These are phyloP conservation scores for Gortyna flavago DNA, from an alignment of 2,888 invertebrate genomes.

Conservation along the genomic window DNA sequence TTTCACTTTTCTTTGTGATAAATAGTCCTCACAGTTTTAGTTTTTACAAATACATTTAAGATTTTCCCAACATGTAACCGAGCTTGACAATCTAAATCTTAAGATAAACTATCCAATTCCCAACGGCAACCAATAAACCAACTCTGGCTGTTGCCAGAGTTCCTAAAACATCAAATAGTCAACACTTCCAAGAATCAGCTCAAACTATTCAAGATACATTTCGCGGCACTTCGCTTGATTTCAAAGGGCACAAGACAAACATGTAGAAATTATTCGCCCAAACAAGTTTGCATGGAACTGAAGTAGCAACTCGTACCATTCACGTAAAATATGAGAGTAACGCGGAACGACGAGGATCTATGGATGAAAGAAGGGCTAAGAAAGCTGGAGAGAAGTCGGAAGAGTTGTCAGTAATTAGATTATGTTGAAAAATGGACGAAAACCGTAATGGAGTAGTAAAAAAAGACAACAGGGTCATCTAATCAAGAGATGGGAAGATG, in stretches of 20 bases:
- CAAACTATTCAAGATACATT: constrained; percentile 35
- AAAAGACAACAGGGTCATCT: neutral
- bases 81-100: neutral
- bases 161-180: neutral
- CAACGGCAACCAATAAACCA: constrained; percentile 3
- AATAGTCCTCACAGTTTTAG: neutral
- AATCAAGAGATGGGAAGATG: neutral
- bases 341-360: constrained; percentile 31
- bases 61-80: no score
- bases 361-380: constrained; percentile 1
- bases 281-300: constrained; percentile 53
- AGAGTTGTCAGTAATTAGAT: no score
- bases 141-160: neutral
- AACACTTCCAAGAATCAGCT: constrained; percentile 3
- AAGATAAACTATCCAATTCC: constrained; percentile 1
- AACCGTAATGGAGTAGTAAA: neutral
- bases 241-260: constrained; percentile 58
- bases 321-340: constrained; percentile 60
- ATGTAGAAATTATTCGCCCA: constrained; percentile 52
- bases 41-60: neutral
- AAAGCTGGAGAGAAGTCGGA: neutral
- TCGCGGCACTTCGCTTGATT: constrained; percentile 25
- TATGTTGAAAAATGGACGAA: neutral
- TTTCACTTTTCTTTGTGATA: neutral
- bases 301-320: constrained; percentile 55